Percentiles rank a stretch among this genome's conserved stretches.
Conservation (phyloP, 2,888 invertebrate genomes). For the Drosophila suboccidentalis region DNA sequence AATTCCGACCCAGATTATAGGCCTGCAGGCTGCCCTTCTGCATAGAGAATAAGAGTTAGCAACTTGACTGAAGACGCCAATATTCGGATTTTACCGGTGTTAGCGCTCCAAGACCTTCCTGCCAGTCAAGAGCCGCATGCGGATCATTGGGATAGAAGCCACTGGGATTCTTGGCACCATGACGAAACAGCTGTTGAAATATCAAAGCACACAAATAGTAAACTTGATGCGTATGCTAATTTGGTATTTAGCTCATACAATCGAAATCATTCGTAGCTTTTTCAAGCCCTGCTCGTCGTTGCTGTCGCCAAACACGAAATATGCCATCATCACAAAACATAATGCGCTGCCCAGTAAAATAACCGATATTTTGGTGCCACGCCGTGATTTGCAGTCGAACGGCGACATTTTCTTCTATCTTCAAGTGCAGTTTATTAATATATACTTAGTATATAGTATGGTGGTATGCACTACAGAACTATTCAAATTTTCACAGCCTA, state of each 20-base stretch:
- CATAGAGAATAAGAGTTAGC: slow-evolving; percentile 27
- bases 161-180: slow-evolving; percentile 88
- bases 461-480: slow-evolving; percentile 48
- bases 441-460: slow-evolving; percentile 10
- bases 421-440: slow-evolving; percentile 64
- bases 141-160: slow-evolving; percentile 93
- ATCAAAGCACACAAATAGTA: slow-evolving; percentile 1
- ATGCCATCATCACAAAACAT: slow-evolving; percentile 83
- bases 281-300: slow-evolving; percentile 83
- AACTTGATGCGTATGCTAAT: slow-evolving; percentile 29
- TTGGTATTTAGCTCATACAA: slow-evolving; percentile 70
- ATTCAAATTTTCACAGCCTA: slow-evolving; percentile 63
- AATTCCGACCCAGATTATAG: slow-evolving; percentile 90
- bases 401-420: slow-evolving; percentile 62
- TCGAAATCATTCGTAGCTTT: slow-evolving; percentile 84
- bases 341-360: slow-evolving; percentile 82
- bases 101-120: slow-evolving; percentile 92
- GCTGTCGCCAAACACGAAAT: slow-evolving; percentile 84
- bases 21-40: slow-evolving; percentile 92
- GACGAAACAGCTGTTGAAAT: slow-evolving; percentile 82
- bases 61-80: not conserved
- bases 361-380: slow-evolving; percentile 84
- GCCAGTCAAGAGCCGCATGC: slow-evolving; percentile 91
- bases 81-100: slow-evolving; percentile 86
- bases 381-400: slow-evolving; percentile 81